Conservation (phyloP, 2,888 invertebrate species). For the Argyra leucocephala region DNA sequence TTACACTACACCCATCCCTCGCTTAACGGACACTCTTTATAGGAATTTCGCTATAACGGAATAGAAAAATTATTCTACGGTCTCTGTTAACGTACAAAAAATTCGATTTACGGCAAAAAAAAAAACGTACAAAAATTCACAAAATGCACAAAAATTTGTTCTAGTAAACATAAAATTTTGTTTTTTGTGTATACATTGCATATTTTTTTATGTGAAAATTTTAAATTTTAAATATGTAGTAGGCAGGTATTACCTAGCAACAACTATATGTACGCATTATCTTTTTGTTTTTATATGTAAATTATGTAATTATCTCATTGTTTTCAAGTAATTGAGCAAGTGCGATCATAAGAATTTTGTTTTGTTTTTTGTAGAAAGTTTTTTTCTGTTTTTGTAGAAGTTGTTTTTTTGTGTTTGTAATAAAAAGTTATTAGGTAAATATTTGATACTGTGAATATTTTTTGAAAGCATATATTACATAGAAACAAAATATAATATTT, state of each 20-base stretch:
- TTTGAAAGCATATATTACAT: not conserved
- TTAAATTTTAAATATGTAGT: conserved; percentile 8
- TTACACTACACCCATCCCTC: conserved; percentile 2
- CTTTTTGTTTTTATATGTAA: conserved; percentile 8
- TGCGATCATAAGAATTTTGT: conserved; percentile 7
- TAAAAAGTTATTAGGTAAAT: conserved; percentile 8
- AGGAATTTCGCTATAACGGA: not conserved
- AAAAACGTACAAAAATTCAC: conserved; percentile 8
- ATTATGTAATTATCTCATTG: conserved; percentile 7
- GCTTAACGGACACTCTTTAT: conserved; percentile 7
- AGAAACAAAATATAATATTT: conserved; percentile 4
- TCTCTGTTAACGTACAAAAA: too few relatives aligned
- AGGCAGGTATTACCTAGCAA: conserved; percentile 8
- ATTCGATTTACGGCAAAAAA: too few relatives aligned
- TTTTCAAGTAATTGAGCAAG: conserved; percentile 4
- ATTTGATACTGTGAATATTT: conserved; percentile 7
- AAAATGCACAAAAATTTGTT: conserved; percentile 8
- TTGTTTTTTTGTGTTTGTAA: conserved; percentile 8
- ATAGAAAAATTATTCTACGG: conserved; percentile 1
- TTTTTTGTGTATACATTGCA: conserved; percentile 8
- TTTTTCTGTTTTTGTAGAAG: not conserved
- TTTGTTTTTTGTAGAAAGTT: conserved; percentile 8
- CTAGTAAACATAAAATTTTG: conserved; percentile 6
- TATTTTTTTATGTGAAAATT: conserved; percentile 7
- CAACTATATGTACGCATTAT: conserved; percentile 8